phyloP scores from a whole-genome alignment of 2,113 vertebrate genomes.

The Siniperca knerii region DNA sequence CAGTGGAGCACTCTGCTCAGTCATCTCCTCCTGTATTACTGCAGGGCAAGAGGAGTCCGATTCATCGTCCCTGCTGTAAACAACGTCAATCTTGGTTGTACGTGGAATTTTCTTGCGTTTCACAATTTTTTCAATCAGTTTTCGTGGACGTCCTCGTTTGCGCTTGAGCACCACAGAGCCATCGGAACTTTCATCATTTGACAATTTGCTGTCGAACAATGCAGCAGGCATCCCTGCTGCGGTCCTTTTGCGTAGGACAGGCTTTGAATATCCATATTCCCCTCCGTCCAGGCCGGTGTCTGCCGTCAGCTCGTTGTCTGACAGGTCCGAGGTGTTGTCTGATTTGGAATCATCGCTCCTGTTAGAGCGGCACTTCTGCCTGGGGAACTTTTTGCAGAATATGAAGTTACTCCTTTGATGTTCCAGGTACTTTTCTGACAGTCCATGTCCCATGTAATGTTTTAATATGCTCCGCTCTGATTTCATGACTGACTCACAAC shows the following conservation, averaged over 20 bases:
- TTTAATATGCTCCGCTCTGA: conserved; percentile 93
- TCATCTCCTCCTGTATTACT: conserved; percentile 79
- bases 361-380: conserved; percentile 80
- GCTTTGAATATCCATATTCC: conserved; percentile 75
- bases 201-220: conserved; percentile 71
- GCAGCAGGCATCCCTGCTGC: conserved; percentile 33
- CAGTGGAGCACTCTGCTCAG: conserved; percentile 86
- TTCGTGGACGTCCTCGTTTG: conserved; percentile 86
- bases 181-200: conserved; percentile 71
- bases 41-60: conserved; percentile 81
- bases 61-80: conserved; percentile 74
- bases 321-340: conserved; percentile 77
- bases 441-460: conserved; percentile 95
- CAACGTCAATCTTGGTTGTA: conserved; percentile 32
- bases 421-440: conserved; percentile 93
- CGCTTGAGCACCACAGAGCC: conserved; percentile 81
- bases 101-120: conserved; percentile 75
- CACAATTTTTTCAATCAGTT: conserved; percentile 76
- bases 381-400: conserved; percentile 89
- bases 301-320: conserved; percentile 66
- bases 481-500: conserved; percentile 92
- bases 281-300: conserved; percentile 76
- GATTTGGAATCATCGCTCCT: conserved; percentile 85
- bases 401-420: conserved; percentile 93
- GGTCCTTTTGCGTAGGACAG: conserved; percentile 71